phyloP scores from a whole-genome alignment of 2,888 invertebrate species.

The Oxyteleia sp. region DNA sequence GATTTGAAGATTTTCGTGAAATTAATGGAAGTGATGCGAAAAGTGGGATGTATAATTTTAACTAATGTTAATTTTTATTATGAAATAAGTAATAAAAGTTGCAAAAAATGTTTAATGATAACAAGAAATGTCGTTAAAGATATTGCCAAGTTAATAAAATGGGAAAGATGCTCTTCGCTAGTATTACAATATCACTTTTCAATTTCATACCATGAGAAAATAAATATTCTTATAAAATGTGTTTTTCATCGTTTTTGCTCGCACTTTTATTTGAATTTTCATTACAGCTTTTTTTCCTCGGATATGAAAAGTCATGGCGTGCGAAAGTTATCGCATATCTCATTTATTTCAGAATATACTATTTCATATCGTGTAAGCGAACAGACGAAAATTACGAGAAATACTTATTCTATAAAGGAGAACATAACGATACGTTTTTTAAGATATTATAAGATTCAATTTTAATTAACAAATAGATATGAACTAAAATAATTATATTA shows the following conservation, averaged over 20 bases:
- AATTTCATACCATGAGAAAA: constrained; percentile 35
- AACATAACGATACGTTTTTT: no score
- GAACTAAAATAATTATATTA: no score
- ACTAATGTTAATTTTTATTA: neutral
- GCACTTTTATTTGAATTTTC: constrained; percentile 47
- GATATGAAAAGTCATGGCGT: constrained; percentile 33
- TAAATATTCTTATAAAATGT: constrained; percentile 42
- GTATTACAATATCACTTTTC: constrained; percentile 49
- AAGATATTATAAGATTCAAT: no score
- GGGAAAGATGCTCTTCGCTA: constrained; percentile 3
- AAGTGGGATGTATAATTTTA: no score
- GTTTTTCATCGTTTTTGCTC: constrained; percentile 22
- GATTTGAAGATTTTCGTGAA: neutral
- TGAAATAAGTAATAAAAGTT: no score
- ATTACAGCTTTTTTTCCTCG: constrained; percentile 33
- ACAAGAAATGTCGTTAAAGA: constrained; percentile 11
- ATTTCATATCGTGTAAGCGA: constrained; percentile 37
- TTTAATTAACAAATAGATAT: no score
- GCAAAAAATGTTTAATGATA: constrained; percentile 32
- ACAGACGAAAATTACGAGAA: neutral
- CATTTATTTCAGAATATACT: constrained; percentile 41
- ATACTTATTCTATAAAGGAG: constrained; percentile 12
- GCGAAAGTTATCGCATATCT: constrained; percentile 48
- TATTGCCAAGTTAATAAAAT: constrained; percentile 25
- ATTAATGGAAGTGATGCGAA: no score